Percentiles rank a stretch among this genome's conserved stretches.
Evolutionary conservation across 2,888 invertebrate genomes (phyloP).

Genomic region (Tromatobia lineatoria): DNA sequence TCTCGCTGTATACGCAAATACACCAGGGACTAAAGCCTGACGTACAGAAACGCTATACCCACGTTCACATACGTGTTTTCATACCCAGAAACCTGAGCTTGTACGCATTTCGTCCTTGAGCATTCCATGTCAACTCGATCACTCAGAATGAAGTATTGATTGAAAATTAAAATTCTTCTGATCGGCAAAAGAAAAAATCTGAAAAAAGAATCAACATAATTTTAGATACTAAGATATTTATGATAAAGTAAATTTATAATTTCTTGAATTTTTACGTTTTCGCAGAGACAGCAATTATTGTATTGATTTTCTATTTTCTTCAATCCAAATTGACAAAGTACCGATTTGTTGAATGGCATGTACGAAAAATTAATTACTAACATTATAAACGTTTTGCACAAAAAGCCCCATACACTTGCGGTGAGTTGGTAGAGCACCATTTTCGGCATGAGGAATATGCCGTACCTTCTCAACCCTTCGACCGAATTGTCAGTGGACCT

Average conservation of each 20-base stretch:
- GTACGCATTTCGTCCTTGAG: not conserved
- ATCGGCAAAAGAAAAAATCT: no score
- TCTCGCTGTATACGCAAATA: conserved; percentile 19
- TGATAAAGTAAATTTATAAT: no score
- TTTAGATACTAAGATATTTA: no score
- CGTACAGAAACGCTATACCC: conserved; percentile 12
- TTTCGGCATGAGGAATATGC: not conserved
- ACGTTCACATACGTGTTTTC: not conserved
- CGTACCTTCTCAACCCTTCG: not conserved
- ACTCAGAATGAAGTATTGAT: not conserved
- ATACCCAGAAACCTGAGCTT: not conserved
- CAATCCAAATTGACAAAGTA: no score
- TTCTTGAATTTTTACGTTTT: no score
- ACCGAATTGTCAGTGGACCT: not conserved
- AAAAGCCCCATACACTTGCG: not conserved
- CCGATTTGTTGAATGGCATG: not conserved
- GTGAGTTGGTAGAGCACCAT: not conserved
- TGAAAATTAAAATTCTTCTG: no score
- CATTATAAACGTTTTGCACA: not conserved
- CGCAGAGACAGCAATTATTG: no score
- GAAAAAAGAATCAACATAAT: no score
- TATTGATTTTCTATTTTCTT: no score
- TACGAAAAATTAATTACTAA: not conserved
- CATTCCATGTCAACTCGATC: not conserved
- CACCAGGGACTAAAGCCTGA: conserved; percentile 22